Percentiles rank a stretch among this genome's conserved stretches.
Evolutionary conservation across 2,888 invertebrate species (phyloP).

Genomic region (Merodon equestris): DNA sequence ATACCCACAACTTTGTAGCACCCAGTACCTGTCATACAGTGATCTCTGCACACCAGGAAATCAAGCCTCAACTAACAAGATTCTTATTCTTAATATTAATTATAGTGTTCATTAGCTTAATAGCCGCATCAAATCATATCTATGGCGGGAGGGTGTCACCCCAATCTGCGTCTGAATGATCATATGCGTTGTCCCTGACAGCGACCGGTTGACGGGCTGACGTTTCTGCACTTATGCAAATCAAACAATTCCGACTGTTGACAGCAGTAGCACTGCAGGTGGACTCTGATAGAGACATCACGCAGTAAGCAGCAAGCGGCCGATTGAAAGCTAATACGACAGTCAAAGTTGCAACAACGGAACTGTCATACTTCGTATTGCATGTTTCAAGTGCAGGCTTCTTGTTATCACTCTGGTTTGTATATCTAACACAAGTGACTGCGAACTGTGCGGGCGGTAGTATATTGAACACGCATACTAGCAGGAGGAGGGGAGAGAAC

Average conservation of each 20-base stretch:
- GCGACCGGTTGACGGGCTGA: not conserved
- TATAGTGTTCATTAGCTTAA: slow-evolving; percentile 22
- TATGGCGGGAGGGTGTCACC: slow-evolving; percentile 4
- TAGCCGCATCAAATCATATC: slow-evolving; percentile 1
- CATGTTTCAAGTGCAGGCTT: too few relatives aligned
- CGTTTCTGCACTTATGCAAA: not conserved
- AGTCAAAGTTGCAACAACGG: slow-evolving; percentile 28
- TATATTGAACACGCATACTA: slow-evolving; percentile 19
- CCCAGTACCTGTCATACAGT: too few relatives aligned
- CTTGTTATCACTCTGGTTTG: slow-evolving; percentile 33
- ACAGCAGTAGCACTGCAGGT: slow-evolving; percentile 11
- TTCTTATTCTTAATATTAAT: slow-evolving; percentile 16
- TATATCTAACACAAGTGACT: slow-evolving; percentile 51
- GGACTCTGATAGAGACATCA: slow-evolving; percentile 39
- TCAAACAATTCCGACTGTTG: not conserved
- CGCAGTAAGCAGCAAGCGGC: slow-evolving; percentile 6
- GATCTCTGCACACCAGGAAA: too few relatives aligned
- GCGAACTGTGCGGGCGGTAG: slow-evolving; percentile 1
- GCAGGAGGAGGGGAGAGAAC: slow-evolving; percentile 2
- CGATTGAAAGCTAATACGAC: slow-evolving; percentile 36
- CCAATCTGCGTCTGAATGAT: slow-evolving; percentile 1
- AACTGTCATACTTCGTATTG: too few relatives aligned
- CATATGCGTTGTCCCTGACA: not conserved
- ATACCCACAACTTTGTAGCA: too few relatives aligned
- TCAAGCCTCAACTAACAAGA: too few relatives aligned